A percentile compares a stretch with the other conserved stretches of the same genome.
Conservation (phyloP, 2,888 invertebrate species). For the Diarsia rubi region DNA sequence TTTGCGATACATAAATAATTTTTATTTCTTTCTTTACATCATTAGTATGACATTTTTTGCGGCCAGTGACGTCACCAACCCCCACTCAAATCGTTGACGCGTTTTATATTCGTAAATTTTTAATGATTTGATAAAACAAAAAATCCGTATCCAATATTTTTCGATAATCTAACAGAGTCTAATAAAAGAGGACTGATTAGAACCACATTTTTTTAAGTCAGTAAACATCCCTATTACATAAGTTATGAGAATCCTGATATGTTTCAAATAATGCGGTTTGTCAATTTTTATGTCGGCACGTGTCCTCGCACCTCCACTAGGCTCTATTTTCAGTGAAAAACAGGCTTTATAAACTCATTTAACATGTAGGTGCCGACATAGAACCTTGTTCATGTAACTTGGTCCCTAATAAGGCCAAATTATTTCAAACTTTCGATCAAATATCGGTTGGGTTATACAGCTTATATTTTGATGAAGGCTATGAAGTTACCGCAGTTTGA, state of each 20-base stretch:
- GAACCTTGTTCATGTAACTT: not conserved
- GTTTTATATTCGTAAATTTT: too few species aligned
- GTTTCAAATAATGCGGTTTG: not conserved
- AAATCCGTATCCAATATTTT: too few species aligned
- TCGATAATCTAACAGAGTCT: too few species aligned
- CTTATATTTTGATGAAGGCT: slow-evolving; percentile 27
- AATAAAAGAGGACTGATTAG: too few species aligned
- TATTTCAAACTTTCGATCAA: slow-evolving; percentile 47
- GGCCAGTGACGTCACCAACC: too few species aligned
- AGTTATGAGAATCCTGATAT: not conserved
- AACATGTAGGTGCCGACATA: slow-evolving; percentile 26
- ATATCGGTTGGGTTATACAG: slow-evolving; percentile 31
- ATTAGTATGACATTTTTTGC: too few species aligned
- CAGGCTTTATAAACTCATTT: slow-evolving; percentile 41
- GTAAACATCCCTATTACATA: too few species aligned
- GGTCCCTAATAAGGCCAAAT: slow-evolving; percentile 25
- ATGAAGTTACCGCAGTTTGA: slow-evolving; percentile 40
- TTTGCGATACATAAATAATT: too few species aligned
- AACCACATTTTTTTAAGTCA: too few species aligned
- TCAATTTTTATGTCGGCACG: not conserved
- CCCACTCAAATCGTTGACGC: too few species aligned
- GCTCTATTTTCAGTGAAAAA: not conserved
- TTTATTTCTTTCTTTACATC: too few species aligned
- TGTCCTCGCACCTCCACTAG: not conserved
- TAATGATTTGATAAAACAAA: too few species aligned